These are phyloP conservation scores for Orbicella faveolata DNA, from an alignment of 64 coral and sea anemone species.

Conservation along the genomic window DNA sequence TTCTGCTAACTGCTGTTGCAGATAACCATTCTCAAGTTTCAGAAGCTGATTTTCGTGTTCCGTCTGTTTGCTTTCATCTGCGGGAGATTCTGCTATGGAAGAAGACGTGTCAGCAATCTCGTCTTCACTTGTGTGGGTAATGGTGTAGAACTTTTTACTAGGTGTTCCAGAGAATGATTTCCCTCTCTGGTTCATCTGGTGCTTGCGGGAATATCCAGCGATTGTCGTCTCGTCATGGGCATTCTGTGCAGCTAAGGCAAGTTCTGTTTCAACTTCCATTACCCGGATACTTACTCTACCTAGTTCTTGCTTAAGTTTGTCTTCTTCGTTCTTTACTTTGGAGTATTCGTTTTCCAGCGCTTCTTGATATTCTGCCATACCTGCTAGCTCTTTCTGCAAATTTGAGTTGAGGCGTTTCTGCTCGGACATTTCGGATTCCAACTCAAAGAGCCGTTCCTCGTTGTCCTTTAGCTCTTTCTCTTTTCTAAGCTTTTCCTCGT, in stretches of 20 bases:
- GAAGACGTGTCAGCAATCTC: slow-evolving; percentile 44
- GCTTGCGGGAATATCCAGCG: background rate
- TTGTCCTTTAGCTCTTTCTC: background rate
- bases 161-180: slow-evolving; percentile 1
- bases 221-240: background rate
- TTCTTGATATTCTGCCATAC: slow-evolving; percentile 83
- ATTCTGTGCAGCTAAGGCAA: background rate
- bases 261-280: slow-evolving; percentile 18
- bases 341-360: slow-evolving; percentile 70
- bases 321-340: slow-evolving; percentile 38
- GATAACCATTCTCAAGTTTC: slow-evolving; percentile 58
- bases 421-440: slow-evolving; percentile 52
- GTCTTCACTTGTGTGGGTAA: slow-evolving; percentile 35
- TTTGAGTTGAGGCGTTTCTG: slow-evolving; percentile 64
- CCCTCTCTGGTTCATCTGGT: background rate
- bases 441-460: slow-evolving; percentile 24
- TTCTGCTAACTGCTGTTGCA: slow-evolving; percentile 51
- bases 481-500: slow-evolving; percentile 10
- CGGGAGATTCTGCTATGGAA: slow-evolving; percentile 34
- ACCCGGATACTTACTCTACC: background rate
- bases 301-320: slow-evolving; percentile 34
- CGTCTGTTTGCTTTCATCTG: slow-evolving; percentile 23
- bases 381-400: slow-evolving; percentile 58
- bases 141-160: slow-evolving; percentile 28
- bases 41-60: slow-evolving; percentile 47